These are phyloP conservation scores for Gallinago nigripennis DNA, from an alignment of 2,797 vertebrate species.

Conservation along the genomic window DNA sequence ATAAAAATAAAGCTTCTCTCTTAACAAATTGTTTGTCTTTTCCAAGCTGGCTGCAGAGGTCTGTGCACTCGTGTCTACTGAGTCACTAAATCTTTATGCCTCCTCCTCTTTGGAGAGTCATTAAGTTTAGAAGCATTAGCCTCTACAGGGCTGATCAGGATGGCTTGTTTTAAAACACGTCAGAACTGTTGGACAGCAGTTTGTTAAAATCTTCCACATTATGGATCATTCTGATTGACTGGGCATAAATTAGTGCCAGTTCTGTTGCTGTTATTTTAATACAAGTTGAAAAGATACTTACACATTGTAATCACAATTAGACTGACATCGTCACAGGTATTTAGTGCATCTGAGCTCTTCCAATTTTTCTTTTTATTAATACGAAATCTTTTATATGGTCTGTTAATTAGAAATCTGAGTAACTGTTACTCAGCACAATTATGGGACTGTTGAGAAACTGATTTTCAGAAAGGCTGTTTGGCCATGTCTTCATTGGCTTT, in stretches of 20 bases:
- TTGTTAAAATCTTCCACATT: constrained; percentile 22
- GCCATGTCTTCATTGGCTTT: not conserved
- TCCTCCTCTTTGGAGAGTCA: not conserved
- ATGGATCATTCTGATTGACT: constrained; percentile 3
- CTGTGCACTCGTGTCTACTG: not conserved
- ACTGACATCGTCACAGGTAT: not conserved
- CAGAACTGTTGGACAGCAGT: not conserved
- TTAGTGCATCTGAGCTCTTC: not conserved
- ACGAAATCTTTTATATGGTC: not conserved
- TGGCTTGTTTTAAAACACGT: constrained; percentile 11
- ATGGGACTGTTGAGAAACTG: not conserved
- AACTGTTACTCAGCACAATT: not conserved
- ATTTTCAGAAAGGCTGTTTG: not conserved
- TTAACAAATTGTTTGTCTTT: constrained; percentile 18
- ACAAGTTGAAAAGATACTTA: not conserved
- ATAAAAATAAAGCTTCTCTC: not conserved
- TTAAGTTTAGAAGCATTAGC: not conserved
- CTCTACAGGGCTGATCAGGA: not conserved
- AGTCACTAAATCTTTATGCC: not conserved
- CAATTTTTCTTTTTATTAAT: not conserved
- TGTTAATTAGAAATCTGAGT: not conserved
- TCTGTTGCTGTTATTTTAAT: constrained; percentile 10
- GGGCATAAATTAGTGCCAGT: not conserved
- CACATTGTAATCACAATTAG: not conserved
- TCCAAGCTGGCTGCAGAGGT: not conserved